Percentiles rank a stretch among this genome's conserved stretches.
Evolutionary conservation across 2,113 vertebrate genomes (phyloP).

Genomic region (Azemiops feae): DNA sequence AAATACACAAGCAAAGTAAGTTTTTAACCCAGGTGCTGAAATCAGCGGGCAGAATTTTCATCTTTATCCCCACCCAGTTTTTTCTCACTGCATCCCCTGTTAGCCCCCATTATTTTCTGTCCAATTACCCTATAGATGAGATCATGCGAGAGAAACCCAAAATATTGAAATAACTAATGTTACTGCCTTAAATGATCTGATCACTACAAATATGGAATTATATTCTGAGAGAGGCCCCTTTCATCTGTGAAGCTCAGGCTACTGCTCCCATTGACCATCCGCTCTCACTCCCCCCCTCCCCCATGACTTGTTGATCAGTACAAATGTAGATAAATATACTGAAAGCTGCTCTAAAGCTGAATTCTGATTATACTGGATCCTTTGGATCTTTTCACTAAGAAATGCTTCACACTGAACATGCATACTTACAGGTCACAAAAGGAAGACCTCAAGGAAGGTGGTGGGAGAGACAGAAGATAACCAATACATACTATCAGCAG

Average conservation of each 20-base stretch:
- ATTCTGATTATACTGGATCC: not conserved
- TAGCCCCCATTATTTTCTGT: not conserved
- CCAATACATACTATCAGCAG: not conserved
- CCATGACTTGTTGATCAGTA: not conserved
- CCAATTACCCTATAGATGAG: not conserved
- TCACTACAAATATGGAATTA: not conserved
- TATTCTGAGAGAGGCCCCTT: not conserved
- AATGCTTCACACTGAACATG: not conserved
- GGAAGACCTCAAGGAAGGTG: not conserved
- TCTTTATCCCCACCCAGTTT: not conserved
- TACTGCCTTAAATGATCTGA: not conserved
- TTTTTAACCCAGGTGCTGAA: not conserved
- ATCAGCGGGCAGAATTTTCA: not conserved
- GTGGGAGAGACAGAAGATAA: not conserved
- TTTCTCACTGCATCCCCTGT: not conserved
- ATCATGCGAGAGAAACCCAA: not conserved
- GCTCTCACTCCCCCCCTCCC: not conserved
- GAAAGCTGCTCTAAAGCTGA: not conserved
- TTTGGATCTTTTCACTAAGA: not conserved
- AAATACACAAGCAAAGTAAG: not conserved
- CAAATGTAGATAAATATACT: not conserved
- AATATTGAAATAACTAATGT: not conserved
- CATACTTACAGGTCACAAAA: not conserved
- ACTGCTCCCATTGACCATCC: not conserved
- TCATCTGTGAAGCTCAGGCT: not conserved